Percentiles rank a stretch among this genome's conserved stretches.
These are phyloP conservation scores for Peromyscus melanophrys DNA, from an alignment of 2,797 vertebrate genomes.

Conservation along the genomic window DNA sequence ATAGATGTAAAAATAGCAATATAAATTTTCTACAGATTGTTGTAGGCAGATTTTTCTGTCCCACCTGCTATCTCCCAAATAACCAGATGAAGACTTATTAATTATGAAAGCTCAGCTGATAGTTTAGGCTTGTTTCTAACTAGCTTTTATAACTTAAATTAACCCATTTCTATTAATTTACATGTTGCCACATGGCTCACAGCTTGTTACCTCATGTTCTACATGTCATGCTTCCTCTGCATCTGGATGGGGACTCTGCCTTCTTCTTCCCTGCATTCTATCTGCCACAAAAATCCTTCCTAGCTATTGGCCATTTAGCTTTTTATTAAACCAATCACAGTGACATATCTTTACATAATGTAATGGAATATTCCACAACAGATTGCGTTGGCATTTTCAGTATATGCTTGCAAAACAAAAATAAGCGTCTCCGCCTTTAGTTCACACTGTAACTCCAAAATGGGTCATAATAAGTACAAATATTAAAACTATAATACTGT, in stretches of 20 bases:
- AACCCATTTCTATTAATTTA: not conserved
- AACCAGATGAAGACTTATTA: not conserved
- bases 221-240: not conserved
- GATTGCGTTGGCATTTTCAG: not conserved
- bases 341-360: not conserved
- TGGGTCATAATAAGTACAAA: not conserved
- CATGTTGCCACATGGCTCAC: not conserved
- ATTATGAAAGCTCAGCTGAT: not conserved
- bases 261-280: not conserved
- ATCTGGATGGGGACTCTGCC: not conserved
- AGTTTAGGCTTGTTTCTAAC: not conserved
- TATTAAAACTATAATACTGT: not conserved
- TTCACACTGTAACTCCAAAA: constrained; percentile 8
- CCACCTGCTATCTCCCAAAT: not conserved
- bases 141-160: not conserved
- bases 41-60: not conserved
- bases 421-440: not conserved
- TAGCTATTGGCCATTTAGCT: not conserved
- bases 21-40: not conserved
- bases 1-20: not conserved
- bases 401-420: constrained; percentile 28
- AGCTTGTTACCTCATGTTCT: not conserved
- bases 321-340: not conserved
- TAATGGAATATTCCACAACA: not conserved
- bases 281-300: not conserved